Conservation (phyloP, 2,888 invertebrate genomes). For the Enchytraeus crypticus region DNA sequence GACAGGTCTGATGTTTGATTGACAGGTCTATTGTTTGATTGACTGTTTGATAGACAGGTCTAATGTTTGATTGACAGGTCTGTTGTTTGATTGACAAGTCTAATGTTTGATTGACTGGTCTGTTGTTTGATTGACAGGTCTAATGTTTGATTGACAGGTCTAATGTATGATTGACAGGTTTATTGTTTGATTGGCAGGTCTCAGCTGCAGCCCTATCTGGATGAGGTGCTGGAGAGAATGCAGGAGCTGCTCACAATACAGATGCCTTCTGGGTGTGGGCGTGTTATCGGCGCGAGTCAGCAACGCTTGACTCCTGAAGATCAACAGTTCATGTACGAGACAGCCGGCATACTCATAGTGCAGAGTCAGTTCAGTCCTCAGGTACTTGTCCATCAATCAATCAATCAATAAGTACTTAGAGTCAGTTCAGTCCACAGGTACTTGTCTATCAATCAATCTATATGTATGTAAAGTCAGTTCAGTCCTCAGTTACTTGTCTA, state of each 20-base stretch:
- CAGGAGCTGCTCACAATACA: conserved; percentile 52
- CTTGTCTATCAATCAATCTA: too few species aligned
- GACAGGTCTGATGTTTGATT: too few species aligned
- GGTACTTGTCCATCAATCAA: too few species aligned
- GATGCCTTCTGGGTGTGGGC: conserved; percentile 32
- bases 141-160: too few species aligned
- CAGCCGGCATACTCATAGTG: conserved; percentile 54
- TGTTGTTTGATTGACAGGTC: too few species aligned
- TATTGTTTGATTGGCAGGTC: conserved; percentile 31
- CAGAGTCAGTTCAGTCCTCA: conserved; percentile 50
- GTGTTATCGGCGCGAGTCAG: conserved; percentile 40
- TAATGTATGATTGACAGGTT: too few species aligned
- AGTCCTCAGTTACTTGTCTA: conserved; percentile 47
- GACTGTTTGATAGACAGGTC: too few species aligned
- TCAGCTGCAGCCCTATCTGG: conserved; percentile 49
- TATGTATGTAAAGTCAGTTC: conserved; percentile 45
- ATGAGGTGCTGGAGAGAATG: conserved; percentile 51
- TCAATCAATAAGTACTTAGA: conserved; percentile 29
- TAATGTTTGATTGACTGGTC: too few species aligned
- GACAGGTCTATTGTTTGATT: too few species aligned
- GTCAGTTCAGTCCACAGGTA: conserved; percentile 50
- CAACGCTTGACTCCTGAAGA: conserved; percentile 52
- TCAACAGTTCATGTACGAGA: conserved; percentile 56
- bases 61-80: too few species aligned
- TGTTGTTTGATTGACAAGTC: too few species aligned